These are phyloP conservation scores for Palythoa grandis DNA, from an alignment of 92 coral and sea anemone species.

Conservation along the genomic window DNA sequence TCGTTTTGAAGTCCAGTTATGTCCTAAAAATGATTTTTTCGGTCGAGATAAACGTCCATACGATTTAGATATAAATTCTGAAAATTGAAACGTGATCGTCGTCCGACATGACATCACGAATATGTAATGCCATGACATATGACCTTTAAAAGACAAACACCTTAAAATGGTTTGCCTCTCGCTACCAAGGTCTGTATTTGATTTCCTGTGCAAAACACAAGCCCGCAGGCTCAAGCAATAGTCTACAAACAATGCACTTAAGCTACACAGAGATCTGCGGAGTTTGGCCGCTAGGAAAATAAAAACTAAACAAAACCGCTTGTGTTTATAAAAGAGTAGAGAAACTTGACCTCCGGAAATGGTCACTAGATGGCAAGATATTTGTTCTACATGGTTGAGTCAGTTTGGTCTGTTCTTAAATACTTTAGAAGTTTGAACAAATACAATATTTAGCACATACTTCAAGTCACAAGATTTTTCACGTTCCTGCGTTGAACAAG, in stretches of 20 bases:
- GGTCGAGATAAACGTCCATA: constrained; percentile 7
- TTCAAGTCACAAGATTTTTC: neutral
- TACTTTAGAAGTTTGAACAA: neutral
- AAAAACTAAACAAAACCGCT: neutral
- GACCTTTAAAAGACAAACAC: constrained; percentile 13
- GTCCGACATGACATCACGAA: constrained; percentile 25
- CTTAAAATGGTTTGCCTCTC: neutral
- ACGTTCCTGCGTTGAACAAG: neutral
- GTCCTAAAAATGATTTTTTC: neutral
- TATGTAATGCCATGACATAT: constrained; percentile 7
- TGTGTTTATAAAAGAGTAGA: constrained; percentile 17
- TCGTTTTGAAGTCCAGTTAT: neutral
- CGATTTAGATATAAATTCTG: constrained; percentile 11
- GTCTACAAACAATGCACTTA: neutral
- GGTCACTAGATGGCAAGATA: constrained; percentile 20
- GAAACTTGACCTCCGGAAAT: constrained; percentile 37
- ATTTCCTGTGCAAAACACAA: constrained; percentile 21
- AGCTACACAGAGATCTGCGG: neutral
- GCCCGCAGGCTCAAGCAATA: neutral
- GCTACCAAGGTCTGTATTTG: constrained; percentile 16
- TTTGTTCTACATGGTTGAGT: neutral
- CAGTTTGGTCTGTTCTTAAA: constrained; percentile 26
- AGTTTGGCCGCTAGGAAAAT: neutral
- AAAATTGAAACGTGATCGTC: constrained; percentile 15
- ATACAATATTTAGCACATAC: constrained; percentile 15